Evolutionary conservation across 2,113 vertebrate genomes (phyloP), one percentile per base, ranked within the genome.

Genomic region (Takifugu flavidus): DNA sequence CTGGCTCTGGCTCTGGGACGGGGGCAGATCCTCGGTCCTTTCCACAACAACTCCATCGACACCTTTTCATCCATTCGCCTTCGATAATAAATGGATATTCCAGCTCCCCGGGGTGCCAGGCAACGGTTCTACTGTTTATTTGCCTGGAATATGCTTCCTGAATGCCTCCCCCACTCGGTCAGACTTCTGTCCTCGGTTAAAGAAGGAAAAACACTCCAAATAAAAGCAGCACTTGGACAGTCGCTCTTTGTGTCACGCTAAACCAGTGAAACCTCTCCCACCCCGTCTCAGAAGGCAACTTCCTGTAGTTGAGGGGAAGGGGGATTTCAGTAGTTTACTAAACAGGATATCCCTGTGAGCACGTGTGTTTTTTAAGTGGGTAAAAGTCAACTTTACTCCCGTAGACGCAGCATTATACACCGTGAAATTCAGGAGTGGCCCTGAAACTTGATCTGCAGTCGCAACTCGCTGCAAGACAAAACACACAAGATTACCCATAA

Each of bases 341-440:
- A 82, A 84, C 86, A 86, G 86, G 86, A 85, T 82, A 54, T 84
- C 44, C n/a, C 43, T 75, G 59, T 53, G 28, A 62, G 50, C 25
- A 29, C 53, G 31, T 43, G 42, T 72, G 56, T 10, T 8, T 42
- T 71, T 68, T 64, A 58, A 49, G 14, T 49, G 5, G 6, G 5
- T 13, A 60, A 13, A 28, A 34, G 55, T 59, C 59, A 59, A 62
- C 53, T 62, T 5, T 2, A 2, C 31, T 31, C 53, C n/a, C 67
- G 61, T 67, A 56, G 46, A 26, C 47, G 25, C 7, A 20, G 55
- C 58, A 25, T 13, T 0, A 8, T 26, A 51, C 28, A 14, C 13
- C 57, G 31, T 14, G 25, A 53, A 49, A 59, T 13, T 46, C 29
- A 59, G 11, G 3, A 46, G 3, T 55, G 74, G 53, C 69, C 58